Evolutionary conservation across 30 jellyfish, hydroid and myxozoan genomes (phyloP), one percentile per base, ranked within the genome.

Genomic region (Cassiopea andromeda): DNA sequence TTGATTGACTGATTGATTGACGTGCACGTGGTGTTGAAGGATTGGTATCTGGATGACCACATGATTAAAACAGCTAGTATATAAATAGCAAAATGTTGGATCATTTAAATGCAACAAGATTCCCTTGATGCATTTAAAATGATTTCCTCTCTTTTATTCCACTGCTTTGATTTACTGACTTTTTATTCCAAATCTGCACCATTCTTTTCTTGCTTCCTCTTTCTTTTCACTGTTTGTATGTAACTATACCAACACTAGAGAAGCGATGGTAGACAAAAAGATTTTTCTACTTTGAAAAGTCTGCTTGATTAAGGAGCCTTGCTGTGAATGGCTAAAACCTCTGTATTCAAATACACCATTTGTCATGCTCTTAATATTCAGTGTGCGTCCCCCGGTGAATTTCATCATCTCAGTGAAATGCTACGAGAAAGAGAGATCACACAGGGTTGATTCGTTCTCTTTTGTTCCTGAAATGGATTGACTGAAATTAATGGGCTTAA

Each of bases 401-500:
- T 19, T 10, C 73, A 66, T n/a, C 15, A 47, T 46, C 27, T 46
- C 82, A 64, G 64, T 64, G 27, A 50, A 58, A 81, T 66, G 73
- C 66, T 44, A 48, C 49, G 14, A 10, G 17, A 50, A 49, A 64
- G 73, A 66, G 67, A 60, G 48, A 73, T 49, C 81, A n/a, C 72
- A 61, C 66, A 75, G 78, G 77, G 93, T 64, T 69, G 89, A 54
- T 6, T 66, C 14, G 59, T 78, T 17, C 85, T 71, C 88, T 77
- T 72, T 86, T 86, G 93, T 86, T 75, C 48, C 71, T 18, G 66
- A 38, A 67, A 75, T 44, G 93, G 93, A 86, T 86, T 86, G 93
- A 86, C 93, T 86, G 93, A 86, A 86, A 86, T 86, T 86, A 86
- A 86, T 86, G 84, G 76, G 93, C 93, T 86, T 86, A 86, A 70